A percentile compares a stretch with the other conserved stretches of the same genome.
These are phyloP conservation scores for Eurosta solidaginis DNA, from an alignment of 1,140 invertebrate species.

Conservation along the genomic window DNA sequence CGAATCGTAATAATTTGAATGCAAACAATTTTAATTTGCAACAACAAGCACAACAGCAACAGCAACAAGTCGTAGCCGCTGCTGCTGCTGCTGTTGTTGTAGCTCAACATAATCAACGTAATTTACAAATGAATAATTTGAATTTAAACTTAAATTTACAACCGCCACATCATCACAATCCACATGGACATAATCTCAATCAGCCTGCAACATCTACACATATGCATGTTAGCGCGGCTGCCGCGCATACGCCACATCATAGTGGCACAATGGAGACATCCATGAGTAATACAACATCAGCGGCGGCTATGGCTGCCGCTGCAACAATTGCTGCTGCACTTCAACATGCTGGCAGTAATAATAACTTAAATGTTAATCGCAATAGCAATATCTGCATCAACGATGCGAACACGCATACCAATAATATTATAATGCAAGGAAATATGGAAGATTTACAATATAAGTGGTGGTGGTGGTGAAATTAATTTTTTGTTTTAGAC, in stretches of 20 bases:
- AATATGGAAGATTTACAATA: slow-evolving; percentile 59
- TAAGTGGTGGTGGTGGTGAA: slow-evolving; percentile 60
- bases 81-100: slow-evolving; percentile 55
- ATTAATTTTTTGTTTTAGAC: slow-evolving; percentile 30
- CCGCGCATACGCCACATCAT: slow-evolving; percentile 3
- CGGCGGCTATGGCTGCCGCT: slow-evolving; percentile 51
- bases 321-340: slow-evolving; percentile 52
- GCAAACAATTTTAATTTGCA: slow-evolving; percentile 39
- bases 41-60: slow-evolving; percentile 48
- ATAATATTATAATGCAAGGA: slow-evolving; percentile 57
- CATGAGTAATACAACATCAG: slow-evolving; percentile 41
- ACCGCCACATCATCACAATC: slow-evolving; percentile 40
- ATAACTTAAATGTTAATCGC: slow-evolving; percentile 56
- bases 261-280: slow-evolving; percentile 32
- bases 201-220: slow-evolving; percentile 21
- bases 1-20: slow-evolving; percentile 57
- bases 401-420: slow-evolving; percentile 47
- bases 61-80: slow-evolving; percentile 52
- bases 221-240: not conserved
- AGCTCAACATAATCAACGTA: slow-evolving; percentile 42
- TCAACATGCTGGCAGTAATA: slow-evolving; percentile 48
- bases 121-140: slow-evolving; percentile 55
- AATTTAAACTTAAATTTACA: slow-evolving; percentile 49
- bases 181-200: slow-evolving; percentile 38
- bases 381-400: slow-evolving; percentile 48